Evolutionary conservation across 2,888 invertebrate genomes (phyloP), one percentile per base, ranked within the genome.

Genomic region (Tenthredo scrophulariae): DNA sequence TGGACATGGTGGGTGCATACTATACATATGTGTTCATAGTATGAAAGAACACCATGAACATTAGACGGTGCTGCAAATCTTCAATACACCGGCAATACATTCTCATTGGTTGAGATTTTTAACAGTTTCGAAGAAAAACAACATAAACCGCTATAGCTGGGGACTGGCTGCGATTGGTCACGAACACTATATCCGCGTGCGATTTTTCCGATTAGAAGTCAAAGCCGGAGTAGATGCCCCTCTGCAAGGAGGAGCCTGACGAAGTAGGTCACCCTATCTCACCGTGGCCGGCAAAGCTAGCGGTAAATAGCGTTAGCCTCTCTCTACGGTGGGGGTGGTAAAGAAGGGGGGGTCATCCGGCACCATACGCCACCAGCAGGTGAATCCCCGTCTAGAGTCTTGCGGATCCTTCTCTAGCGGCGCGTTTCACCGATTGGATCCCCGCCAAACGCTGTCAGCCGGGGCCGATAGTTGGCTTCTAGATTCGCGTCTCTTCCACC

Each of bases 241-340:
- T 91, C 92, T 91, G 90, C 90, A 91, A 93, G 93, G 93, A 93
- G 93, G 93, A 93, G 93, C 93, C 91, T 92, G 90, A 85, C 86
- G 88, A 93, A 91, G 91, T 93, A 91, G 93, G 93, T 93, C 93
- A 93, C 92, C 92, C 92, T 90, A 91, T 91, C 92, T 91, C 89
- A 90, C 89, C 89, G 89, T 88, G 87, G 88, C 88, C 89, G 88
- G 90, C 70, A 9, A 67, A 83, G 87, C 88, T 88, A 90, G 90
- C 90, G 88, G 91, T 87, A 88, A 87, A 86, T 86, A 91, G 89
- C 90, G 90, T 91, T 86, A 91, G 89, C 90, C 90, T 91, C 91
- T 91, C 90, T 89, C 89, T 89, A 79, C 54, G 85, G 89, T 89
- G 90, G 89, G 89, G 89, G 90, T 87, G 90, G 87, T 67, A 85